These are phyloP conservation scores for Folsomia candida DNA, from an alignment of 2,888 invertebrate genomes.

Conservation along the genomic window DNA sequence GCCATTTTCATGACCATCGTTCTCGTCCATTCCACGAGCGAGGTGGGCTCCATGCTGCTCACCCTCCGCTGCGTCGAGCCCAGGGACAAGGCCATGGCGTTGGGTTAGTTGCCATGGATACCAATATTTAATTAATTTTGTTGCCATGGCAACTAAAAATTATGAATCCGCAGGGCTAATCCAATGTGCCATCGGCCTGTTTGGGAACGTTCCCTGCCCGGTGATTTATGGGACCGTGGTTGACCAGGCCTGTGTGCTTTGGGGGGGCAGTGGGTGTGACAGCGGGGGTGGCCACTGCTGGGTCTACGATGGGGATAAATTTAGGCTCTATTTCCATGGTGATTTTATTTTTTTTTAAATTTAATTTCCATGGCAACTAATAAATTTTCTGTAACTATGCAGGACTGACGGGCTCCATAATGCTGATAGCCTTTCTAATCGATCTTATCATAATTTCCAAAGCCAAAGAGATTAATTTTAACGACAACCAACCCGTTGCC, in stretches of 20 bases:
- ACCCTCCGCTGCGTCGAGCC: constrained; percentile 88
- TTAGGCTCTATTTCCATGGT: constrained; percentile 82
- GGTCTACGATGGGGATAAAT: constrained; percentile 78
- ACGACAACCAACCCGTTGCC: constrained; percentile 58
- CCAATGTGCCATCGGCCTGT: constrained; percentile 87
- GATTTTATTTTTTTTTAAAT: too few relatives aligned
- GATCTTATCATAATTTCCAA: constrained; percentile 86
- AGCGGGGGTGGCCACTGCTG: constrained; percentile 62
- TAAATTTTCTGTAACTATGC: constrained; percentile 65
- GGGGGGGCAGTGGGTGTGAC: constrained; percentile 64
- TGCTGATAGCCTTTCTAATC: constrained; percentile 82
- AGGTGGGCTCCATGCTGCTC: constrained; percentile 85
- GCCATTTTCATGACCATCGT: constrained; percentile 80
- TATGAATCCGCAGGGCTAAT: constrained; percentile 68
- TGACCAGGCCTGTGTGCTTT: constrained; percentile 84
- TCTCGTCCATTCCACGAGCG: constrained; percentile 87
- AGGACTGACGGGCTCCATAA: constrained; percentile 82
- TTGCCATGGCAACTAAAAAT: neutral
- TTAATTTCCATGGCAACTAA: too few relatives aligned
- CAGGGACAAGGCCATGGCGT: constrained; percentile 89
- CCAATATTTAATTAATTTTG: too few relatives aligned
- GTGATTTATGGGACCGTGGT: constrained; percentile 89
- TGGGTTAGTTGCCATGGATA: too few relatives aligned
- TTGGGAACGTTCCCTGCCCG: constrained; percentile 92
- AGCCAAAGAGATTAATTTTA: constrained; percentile 68